Evolutionary conservation across 2,113 vertebrate species (phyloP).

Genomic region (Tragelaphus buxtoni): DNA sequence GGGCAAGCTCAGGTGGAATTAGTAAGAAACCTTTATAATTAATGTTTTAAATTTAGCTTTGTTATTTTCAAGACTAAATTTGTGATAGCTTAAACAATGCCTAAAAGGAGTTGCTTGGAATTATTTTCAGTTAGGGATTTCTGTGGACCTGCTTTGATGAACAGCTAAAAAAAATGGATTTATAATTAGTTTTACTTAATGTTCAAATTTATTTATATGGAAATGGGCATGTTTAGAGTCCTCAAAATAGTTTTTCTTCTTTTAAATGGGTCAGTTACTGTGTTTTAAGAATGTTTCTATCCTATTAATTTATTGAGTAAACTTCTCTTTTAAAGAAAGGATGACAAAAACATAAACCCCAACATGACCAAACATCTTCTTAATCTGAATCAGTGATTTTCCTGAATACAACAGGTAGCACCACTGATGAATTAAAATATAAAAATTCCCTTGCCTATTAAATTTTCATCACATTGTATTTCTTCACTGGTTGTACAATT

Average conservation of each 20-base stretch:
- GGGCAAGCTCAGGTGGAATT: not conserved
- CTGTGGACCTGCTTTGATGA: not conserved
- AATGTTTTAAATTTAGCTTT: slow-evolving; percentile 20
- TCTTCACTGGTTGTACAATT: not conserved
- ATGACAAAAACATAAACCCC: not conserved
- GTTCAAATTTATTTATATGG: slow-evolving; percentile 20
- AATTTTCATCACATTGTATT: not conserved
- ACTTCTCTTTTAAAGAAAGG: not conserved
- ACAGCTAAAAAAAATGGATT: not conserved
- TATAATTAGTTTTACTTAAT: not conserved
- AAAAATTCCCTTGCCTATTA: not conserved
- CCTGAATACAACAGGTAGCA: not conserved
- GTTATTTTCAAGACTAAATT: slow-evolving; percentile 21
- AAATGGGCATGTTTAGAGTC: not conserved
- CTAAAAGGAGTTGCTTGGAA: not conserved
- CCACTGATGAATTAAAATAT: not conserved
- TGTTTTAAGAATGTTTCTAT: slow-evolving; percentile 20
- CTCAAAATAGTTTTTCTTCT: not conserved
- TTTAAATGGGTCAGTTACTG: slow-evolving; percentile 16
- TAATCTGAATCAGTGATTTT: not conserved
- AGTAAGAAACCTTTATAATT: slow-evolving; percentile 18
- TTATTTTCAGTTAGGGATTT: slow-evolving; percentile 22
- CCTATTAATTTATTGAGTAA: slow-evolving; percentile 11
- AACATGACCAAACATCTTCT: not conserved
- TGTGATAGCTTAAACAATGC: not conserved